Evolutionary conservation across 1,140 invertebrate species (phyloP).

Genomic region (Eumeta japonica): DNA sequence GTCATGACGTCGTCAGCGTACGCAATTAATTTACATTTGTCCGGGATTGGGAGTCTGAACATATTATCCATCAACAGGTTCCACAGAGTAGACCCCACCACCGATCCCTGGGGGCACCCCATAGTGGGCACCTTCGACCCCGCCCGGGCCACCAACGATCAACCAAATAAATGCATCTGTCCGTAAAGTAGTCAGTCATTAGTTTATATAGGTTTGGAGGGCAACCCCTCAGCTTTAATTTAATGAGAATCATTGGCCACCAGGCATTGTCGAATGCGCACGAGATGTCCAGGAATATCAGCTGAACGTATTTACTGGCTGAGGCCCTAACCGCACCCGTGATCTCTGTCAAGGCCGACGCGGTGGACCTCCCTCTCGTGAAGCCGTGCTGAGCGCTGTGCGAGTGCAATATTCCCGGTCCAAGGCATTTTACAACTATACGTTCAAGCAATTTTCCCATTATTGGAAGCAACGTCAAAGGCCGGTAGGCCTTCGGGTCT

Average conservation of each 20-base stretch:
- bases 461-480: slow-evolving; percentile 11
- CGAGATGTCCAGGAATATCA: neutral
- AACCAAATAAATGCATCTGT: neutral
- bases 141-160: neutral
- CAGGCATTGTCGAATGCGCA: slow-evolving; percentile 1
- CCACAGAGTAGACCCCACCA: too few species aligned
- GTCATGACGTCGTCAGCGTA: slow-evolving; percentile 1
- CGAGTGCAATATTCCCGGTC: neutral
- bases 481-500: slow-evolving; percentile 8
- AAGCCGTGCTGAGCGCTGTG: too few species aligned
- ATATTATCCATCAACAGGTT: neutral
- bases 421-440: slow-evolving; percentile 2
- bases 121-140: too few species aligned
- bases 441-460: slow-evolving; percentile 13
- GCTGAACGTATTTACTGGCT: neutral
- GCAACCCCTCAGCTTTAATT: neutral
- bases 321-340: neutral
- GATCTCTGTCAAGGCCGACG: neutral
- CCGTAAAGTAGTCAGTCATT: neutral
- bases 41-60: neutral
- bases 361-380: neutral
- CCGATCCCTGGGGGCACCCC: too few species aligned
- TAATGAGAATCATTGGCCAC: neutral
- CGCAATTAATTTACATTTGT: too few species aligned
- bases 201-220: neutral